Evolutionary conservation across 2,113 vertebrate species (phyloP), one percentile per base, ranked within the genome.

Genomic region (Uria lomvia): DNA sequence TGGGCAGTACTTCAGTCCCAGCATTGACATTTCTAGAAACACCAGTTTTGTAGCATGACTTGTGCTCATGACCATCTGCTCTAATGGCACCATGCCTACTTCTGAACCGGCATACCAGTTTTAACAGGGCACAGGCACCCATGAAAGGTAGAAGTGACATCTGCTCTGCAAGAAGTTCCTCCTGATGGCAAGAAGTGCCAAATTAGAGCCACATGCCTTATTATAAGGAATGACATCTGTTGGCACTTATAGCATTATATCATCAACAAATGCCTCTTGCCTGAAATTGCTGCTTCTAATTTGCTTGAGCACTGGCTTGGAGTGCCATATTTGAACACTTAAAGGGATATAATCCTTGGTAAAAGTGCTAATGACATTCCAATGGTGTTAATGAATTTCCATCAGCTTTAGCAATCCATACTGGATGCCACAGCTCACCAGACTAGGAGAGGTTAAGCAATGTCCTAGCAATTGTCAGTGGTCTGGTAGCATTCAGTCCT

Each of bases 31-130:
- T 90, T 88, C 78, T 42, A 72, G 88, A 93, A 80, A 78, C 52
- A 59, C 18, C 40, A 68, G 50, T 82, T 92, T 50, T 73, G 26
- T 81, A 88, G 88, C 67, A 81, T 1, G 36, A 50, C 58, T 93
- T 81, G 62, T 47, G 43, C 94, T 91, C 82, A 60, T 16, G 66
- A 52, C 86, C 96, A 97, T 97, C 96, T 98, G 98, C 85, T 96
- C 47, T 40, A 34, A 52, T 93, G 95, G 94, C 93, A 95, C 12
- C 10, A 55, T 74, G 86, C 89, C 95, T 88, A 47, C 88, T 88
- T 81, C 62, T 86, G 67, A 86, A 78, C 34, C 71, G 86, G 60
- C 52, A 71, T 19, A 49, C 27, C 70, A 84, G 21, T 82, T 91
- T 89, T 77, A 87, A 52, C 19, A 92, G 82, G 55, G 56, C 52